Percentiles rank a stretch among this genome's conserved stretches.
Evolutionary conservation across 2,888 invertebrate genomes (phyloP).

Genomic region (Leucoptera coffeella): DNA sequence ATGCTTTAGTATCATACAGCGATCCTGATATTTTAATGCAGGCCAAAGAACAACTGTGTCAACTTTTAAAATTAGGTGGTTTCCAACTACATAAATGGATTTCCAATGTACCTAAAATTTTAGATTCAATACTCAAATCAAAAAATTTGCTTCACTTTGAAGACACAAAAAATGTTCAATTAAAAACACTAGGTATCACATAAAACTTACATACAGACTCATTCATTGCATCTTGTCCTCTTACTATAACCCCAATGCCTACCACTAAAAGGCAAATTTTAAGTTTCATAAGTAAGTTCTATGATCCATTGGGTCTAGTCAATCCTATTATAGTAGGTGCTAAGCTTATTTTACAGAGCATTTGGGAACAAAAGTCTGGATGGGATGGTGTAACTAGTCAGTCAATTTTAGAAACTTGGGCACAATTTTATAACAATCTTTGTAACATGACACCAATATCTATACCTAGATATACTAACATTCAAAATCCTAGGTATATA

Average conservation of each 20-base stretch:
- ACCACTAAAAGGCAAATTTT: constrained; percentile 1
- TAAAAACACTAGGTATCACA: constrained; percentile 1
- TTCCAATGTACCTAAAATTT: neutral
- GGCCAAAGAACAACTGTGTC: neutral
- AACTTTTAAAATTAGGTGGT: neutral
- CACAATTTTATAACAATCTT: constrained; percentile 5
- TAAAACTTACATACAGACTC: neutral
- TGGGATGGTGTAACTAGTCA: neutral
- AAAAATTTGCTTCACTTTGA: neutral
- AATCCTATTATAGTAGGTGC: neutral
- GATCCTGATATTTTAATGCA: neutral
- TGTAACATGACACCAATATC: constrained; percentile 5
- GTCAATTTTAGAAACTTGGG: constrained; percentile 3
- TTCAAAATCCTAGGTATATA: neutral
- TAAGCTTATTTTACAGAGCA: constrained; percentile 1
- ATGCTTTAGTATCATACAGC: constrained; percentile 2
- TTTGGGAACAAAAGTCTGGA: neutral
- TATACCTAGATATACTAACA: neutral
- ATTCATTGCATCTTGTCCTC: no score
- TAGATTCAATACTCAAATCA: constrained; percentile 1
- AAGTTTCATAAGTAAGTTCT: constrained; percentile 1
- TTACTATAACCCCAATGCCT: no score
- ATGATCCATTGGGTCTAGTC: constrained; percentile 1
- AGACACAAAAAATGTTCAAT: neutral
- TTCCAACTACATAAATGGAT: constrained; percentile 1